Conservation (phyloP, 2,888 invertebrate genomes). For the Drosophila nigricruria region DNA sequence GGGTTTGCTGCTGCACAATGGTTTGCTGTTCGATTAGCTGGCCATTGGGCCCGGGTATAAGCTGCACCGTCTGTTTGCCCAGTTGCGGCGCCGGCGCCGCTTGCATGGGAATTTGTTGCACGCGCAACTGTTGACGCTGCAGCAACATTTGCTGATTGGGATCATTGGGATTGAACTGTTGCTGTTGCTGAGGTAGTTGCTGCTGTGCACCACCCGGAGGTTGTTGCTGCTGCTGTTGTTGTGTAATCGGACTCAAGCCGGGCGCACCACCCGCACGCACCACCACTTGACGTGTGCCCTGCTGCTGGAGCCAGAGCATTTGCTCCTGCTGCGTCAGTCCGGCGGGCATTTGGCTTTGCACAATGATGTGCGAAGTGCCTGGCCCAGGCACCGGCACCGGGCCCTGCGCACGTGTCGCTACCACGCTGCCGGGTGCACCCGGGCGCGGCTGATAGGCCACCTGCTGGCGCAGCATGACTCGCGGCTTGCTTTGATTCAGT, state of each 20-base stretch:
- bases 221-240: constrained; percentile 69
- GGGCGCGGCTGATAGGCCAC: constrained; percentile 85
- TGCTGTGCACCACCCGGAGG: constrained; percentile 49
- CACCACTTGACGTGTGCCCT: constrained; percentile 88
- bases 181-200: constrained; percentile 60
- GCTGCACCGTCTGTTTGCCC: constrained; percentile 82
- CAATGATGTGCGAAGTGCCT: constrained; percentile 87
- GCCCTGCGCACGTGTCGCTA: constrained; percentile 86
- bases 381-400: constrained; percentile 79
- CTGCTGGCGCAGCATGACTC: constrained; percentile 87
- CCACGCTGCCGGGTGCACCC: constrained; percentile 83
- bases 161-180: constrained; percentile 81
- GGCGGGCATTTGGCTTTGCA: constrained; percentile 89
- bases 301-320: constrained; percentile 90
- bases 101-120: constrained; percentile 82
- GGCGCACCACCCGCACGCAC: constrained; percentile 85
- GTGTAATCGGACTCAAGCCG: constrained; percentile 83
- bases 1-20: constrained; percentile 62
- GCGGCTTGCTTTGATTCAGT: constrained; percentile 89
- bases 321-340: constrained; percentile 88
- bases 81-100: constrained; percentile 70
- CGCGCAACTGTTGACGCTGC: constrained; percentile 83
- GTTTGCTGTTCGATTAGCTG: constrained; percentile 77
- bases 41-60: constrained; percentile 75
- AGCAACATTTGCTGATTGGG: constrained; percentile 84